phyloP scores from a whole-genome alignment of 2,113 vertebrate genomes.

The Mastomys natalensis region DNA sequence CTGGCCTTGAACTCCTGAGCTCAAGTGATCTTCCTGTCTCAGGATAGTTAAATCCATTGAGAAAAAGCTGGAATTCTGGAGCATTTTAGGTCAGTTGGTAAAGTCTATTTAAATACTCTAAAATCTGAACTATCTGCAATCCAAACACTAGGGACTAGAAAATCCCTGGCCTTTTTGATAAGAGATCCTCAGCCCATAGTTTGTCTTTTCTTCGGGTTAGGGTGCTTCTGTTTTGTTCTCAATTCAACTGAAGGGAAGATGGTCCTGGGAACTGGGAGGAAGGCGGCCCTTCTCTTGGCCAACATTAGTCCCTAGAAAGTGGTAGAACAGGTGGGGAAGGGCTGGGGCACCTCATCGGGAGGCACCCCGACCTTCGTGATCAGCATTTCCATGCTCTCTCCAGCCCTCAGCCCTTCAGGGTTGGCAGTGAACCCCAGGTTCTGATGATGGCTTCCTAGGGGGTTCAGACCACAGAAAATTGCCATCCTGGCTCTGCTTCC shows the following conservation, averaged over 20 bases:
- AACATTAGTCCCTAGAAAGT: neutral
- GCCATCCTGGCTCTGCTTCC: no score
- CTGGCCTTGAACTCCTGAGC: neutral
- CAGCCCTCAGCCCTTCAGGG: neutral
- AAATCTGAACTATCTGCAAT: neutral
- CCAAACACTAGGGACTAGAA: neutral
- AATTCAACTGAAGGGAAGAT: neutral
- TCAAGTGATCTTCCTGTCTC: neutral
- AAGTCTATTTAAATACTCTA: neutral
- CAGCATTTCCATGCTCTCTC: conserved; percentile 43
- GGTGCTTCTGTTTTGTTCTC: neutral
- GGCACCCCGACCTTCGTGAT: neutral
- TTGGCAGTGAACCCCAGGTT: conserved; percentile 65
- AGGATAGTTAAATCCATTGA: neutral
- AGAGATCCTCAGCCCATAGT: neutral
- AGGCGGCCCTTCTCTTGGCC: neutral
- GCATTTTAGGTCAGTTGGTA: neutral
- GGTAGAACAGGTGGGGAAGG: accelerated
- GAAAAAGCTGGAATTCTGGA: neutral
- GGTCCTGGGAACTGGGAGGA: neutral
- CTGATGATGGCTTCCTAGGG: conserved; percentile 64
- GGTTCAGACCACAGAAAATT: conserved; percentile 67
- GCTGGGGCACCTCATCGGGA: neutral
- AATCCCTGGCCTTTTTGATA: neutral
- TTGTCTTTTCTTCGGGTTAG: neutral